phyloP scores from a whole-genome alignment of 2,888 invertebrate genomes.

The Trichopria drosophilae region DNA sequence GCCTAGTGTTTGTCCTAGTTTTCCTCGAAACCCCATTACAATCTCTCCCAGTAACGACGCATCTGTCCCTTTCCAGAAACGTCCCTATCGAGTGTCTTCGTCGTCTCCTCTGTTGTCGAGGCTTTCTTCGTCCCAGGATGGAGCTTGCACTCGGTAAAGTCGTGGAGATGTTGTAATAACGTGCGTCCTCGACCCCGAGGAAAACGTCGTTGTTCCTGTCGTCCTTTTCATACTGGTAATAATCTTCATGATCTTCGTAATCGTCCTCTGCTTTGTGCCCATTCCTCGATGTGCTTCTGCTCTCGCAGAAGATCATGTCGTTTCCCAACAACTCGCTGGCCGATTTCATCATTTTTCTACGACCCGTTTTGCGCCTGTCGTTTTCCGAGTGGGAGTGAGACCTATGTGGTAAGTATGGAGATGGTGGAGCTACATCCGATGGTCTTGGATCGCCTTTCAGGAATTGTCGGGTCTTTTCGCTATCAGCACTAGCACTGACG shows the following conservation, averaged over 20 bases:
- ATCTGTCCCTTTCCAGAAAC: constrained; percentile 62
- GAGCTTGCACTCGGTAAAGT: constrained; percentile 54
- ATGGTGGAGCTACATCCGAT: constrained; percentile 69
- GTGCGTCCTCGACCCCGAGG: constrained; percentile 61
- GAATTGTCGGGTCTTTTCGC: constrained; percentile 68
- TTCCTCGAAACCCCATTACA: constrained; percentile 22
- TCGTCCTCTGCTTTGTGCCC: constrained; percentile 31
- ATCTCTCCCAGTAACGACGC: constrained; percentile 13
- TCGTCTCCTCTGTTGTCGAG: constrained; percentile 44
- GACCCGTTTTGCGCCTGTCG: constrained; percentile 42
- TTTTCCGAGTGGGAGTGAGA: constrained; percentile 54
- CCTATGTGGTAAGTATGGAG: constrained; percentile 53
- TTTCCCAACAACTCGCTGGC: constrained; percentile 53
- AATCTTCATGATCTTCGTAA: constrained; percentile 33
- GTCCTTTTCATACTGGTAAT: constrained; percentile 44
- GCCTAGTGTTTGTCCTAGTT: no score
- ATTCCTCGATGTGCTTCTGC: constrained; percentile 34
- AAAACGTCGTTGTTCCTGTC: constrained; percentile 65
- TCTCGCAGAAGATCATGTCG: constrained; percentile 51
- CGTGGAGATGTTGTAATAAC: constrained; percentile 62
- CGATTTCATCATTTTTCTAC: constrained; percentile 49
- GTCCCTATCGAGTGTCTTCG: constrained; percentile 72
- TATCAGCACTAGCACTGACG: constrained; percentile 67
- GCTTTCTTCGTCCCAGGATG: constrained; percentile 56
- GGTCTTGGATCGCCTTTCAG: constrained; percentile 72